Evolutionary conservation across 2,113 vertebrate species (phyloP), one percentile per base, ranked within the genome.

Genomic region (Alligator sinensis): DNA sequence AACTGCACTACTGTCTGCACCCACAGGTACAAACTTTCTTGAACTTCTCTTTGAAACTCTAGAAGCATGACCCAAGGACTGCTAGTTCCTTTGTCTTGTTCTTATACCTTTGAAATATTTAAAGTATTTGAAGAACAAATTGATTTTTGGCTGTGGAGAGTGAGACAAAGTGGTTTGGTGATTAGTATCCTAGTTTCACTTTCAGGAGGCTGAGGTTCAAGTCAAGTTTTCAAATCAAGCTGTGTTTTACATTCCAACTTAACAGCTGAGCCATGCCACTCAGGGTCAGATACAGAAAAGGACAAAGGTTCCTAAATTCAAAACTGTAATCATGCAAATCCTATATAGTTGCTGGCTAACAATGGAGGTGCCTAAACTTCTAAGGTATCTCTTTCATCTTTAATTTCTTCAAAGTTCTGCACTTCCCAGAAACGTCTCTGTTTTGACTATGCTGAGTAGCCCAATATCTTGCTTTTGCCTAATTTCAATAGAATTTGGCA

Each of bases 211-310:
- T 24, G 3, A 24, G 3, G 22, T 89, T 91, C 2, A 27, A 38
- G 85, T 93, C 47, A 47, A 9, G 47, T 47, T 47, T 47, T 47
- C 47, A 47, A 47, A 47, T 47, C 47, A 47, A 47, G 47, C 47
- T 7, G 47, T 9, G 8, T 47, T 47, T 47, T 9, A 47, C 47
- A 47, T 47, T 47, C 47, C 7, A 47, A 47, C 8, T 47, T 47
- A 47, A 47, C 47, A 47, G 47, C 47, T 47, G 47, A 47, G 8
- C 47, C 47, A 47, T 47, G 61, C 59, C 28, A 21, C 5, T 75
- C 76, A 55, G 64, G n/a, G 72, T 68, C 77, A 55, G 66, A 77
- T 82, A 61, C 86, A 54, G 78, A 78, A 72, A 92, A 47, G 84
- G 47, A 66, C 59, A 34, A 62, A 11, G 1, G 25, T 82, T 79